Evolutionary conservation across 2,797 vertebrate genomes (phyloP).

Genomic region (Discoglossus pictus): DNA sequence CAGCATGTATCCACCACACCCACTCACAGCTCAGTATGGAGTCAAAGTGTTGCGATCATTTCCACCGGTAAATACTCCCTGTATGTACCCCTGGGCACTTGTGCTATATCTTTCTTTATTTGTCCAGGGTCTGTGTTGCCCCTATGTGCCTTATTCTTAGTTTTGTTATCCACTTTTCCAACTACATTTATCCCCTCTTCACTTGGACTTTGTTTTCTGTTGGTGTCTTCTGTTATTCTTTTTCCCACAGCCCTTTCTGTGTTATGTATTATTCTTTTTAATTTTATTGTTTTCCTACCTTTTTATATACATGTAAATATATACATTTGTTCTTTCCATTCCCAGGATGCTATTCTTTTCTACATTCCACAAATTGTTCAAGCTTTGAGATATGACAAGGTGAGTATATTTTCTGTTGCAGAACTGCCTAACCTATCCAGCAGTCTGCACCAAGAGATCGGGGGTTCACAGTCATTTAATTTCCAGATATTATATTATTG

Average conservation of each 20-base stretch:
- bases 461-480: too few species aligned
- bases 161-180: too few species aligned
- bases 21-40: slow-evolving; percentile 93
- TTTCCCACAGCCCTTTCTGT: background rate
- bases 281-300: slow-evolving; percentile 18
- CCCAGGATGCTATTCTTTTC: slow-evolving; percentile 97
- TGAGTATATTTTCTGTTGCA: slow-evolving; percentile 59
- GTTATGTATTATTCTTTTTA: slow-evolving; percentile 8
- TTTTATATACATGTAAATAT: too few species aligned
- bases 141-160: too few species aligned
- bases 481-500: too few species aligned
- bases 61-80: slow-evolving; percentile 79
- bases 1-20: slow-evolving; percentile 96
- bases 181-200: too few species aligned
- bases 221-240: background rate
- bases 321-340: too few species aligned
- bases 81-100: background rate
- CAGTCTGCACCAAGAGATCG: background rate
- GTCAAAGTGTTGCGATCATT: slow-evolving; percentile 96
- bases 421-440: too few species aligned
- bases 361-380: slow-evolving; percentile 98
- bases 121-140: too few species aligned
- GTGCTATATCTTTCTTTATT: background rate
- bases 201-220: background rate
- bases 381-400: slow-evolving; percentile 95